These are phyloP conservation scores for Elymnias hypermnestra DNA, from an alignment of 1,140 invertebrate species.

Conservation along the genomic window DNA sequence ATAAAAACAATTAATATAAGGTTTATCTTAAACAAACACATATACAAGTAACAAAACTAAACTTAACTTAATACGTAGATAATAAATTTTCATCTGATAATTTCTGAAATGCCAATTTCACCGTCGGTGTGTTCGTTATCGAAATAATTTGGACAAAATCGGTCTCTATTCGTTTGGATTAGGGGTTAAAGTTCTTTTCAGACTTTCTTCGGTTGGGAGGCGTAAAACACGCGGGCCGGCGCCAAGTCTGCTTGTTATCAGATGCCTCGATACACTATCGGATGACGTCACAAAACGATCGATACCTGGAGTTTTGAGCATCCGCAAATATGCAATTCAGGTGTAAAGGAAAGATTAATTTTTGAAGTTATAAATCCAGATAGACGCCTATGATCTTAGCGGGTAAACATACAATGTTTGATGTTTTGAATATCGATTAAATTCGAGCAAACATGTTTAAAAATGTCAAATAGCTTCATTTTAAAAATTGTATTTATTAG, in stretches of 20 bases:
- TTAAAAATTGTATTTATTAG: no score
- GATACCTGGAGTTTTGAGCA: conserved; percentile 16
- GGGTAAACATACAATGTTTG: no score
- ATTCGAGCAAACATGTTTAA: no score
- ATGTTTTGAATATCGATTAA: no score
- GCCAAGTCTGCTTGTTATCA: conserved; percentile 38
- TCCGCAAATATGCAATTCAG: not conserved
- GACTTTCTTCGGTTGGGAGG: not conserved
- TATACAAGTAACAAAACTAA: not conserved
- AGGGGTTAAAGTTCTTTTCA: conserved; percentile 1
- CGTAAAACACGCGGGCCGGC: conserved; percentile 20
- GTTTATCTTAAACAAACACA: not conserved
- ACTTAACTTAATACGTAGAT: conserved; percentile 1
- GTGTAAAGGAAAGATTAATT: no score
- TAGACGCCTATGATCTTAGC: no score
- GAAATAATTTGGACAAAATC: conserved; percentile 1
- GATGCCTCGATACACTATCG: conserved; percentile 39
- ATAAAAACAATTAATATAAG: not conserved
- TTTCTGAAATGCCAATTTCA: conserved; percentile 9
- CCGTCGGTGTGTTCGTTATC: not conserved
- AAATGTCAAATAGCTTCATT: no score
- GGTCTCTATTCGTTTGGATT: not conserved
- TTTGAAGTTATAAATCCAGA: no score
- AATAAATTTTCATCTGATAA: conserved; percentile 15
- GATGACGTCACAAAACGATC: conserved; percentile 30